A percentile compares a stretch with the other conserved stretches of the same genome.
Evolutionary conservation across 2,888 invertebrate species (phyloP).

Genomic region (Rotaria sp.): DNA sequence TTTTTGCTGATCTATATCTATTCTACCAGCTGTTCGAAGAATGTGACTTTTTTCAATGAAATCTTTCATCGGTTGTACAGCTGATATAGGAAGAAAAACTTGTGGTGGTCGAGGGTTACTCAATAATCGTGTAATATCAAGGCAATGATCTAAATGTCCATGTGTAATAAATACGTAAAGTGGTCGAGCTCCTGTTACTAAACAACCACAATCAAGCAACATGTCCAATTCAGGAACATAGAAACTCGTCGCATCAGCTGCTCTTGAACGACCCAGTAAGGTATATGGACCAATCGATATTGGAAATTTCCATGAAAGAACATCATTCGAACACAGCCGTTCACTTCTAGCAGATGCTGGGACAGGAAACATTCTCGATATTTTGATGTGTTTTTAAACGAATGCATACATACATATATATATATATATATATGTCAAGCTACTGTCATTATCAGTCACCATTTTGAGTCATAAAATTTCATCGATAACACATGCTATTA

Average conservation of each 20-base stretch:
- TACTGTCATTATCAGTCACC: too few relatives aligned
- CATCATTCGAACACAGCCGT: neutral
- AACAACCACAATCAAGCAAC: neutral
- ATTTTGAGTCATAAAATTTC: too few relatives aligned
- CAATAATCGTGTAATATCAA: neutral
- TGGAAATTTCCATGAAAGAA: constrained; percentile 19
- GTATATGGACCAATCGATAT: neutral
- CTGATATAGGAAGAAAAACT: neutral
- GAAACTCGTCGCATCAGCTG: neutral
- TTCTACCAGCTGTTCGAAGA: neutral
- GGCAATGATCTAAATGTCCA: neutral
- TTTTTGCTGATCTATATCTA: neutral
- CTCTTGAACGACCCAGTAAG: neutral
- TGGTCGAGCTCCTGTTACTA: neutral
- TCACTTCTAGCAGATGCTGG: neutral
- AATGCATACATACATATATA: too few relatives aligned
- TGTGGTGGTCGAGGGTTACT: neutral
- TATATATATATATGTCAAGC: too few relatives aligned
- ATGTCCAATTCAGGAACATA: neutral
- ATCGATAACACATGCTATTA: too few relatives aligned
- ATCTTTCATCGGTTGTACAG: neutral
- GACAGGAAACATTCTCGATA: neutral
- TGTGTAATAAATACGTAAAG: neutral
- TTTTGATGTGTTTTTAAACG: too few relatives aligned
- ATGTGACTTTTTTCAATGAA: neutral